Conservation (phyloP, 2,888 invertebrate species). For the Steinernema scapterisci region DNA sequence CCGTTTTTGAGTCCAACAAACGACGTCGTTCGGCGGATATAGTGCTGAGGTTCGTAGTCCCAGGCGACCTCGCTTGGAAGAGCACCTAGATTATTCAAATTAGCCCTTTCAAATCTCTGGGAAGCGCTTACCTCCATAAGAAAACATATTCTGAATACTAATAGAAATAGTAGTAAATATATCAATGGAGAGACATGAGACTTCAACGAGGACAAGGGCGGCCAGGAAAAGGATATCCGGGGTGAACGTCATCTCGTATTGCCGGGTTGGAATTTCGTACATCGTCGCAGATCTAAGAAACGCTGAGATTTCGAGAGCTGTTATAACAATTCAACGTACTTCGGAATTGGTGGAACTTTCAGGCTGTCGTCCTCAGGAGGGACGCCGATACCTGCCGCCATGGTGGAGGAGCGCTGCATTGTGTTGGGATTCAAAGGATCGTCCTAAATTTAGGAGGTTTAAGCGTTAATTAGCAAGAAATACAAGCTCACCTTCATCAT, state of each 20-base stretch:
- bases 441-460: neutral
- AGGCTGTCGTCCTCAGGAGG: neutral
- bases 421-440: neutral
- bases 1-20: slow-evolving; percentile 97
- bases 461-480: neutral
- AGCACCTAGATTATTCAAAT: slow-evolving; percentile 3
- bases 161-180: neutral
- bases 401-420: neutral
- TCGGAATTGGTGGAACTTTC: neutral
- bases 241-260: slow-evolving; percentile 4
- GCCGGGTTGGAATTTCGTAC: neutral
- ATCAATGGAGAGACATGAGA: neutral
- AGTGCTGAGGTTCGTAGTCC: slow-evolving; percentile 91
- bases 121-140: neutral
- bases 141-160: slow-evolving; percentile 12
- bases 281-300: slow-evolving; percentile 5
- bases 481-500: neutral
- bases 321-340: neutral
- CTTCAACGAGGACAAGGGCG: neutral
- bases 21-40: slow-evolving; percentile 84
- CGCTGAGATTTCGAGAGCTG: no score
- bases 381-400: no score
- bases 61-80: slow-evolving; percentile 9
- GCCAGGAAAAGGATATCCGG: neutral
- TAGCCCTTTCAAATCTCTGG: neutral